Conservation (phyloP, 2,888 invertebrate genomes). For the Linnaemya tessellans region DNA sequence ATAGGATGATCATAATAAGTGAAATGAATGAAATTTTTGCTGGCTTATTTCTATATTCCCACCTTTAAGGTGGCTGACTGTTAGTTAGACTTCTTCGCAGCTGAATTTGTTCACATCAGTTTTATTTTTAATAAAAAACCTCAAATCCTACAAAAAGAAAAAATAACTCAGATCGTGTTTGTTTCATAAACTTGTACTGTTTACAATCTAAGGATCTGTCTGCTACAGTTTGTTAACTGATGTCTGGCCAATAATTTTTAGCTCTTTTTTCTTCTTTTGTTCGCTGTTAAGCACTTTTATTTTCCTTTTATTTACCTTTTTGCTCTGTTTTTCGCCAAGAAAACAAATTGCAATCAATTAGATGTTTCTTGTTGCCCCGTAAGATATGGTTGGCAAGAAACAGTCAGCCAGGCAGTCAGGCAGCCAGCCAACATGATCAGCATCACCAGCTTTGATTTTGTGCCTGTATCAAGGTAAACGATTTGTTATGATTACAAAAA, state of each 20-base stretch:
- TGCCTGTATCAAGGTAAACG: constrained; percentile 25
- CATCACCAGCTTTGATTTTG: constrained; percentile 25
- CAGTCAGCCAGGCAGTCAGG: too few species aligned
- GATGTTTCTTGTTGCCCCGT: constrained; percentile 66
- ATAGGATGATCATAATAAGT: constrained; percentile 59
- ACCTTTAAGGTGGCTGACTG: constrained; percentile 60
- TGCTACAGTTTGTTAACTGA: constrained; percentile 60
- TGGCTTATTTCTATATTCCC: constrained; percentile 58
- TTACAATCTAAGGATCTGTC: constrained; percentile 61
- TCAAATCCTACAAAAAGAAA: constrained; percentile 34
- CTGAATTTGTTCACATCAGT: constrained; percentile 63
- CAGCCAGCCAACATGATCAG: constrained; percentile 53
- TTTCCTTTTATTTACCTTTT: constrained; percentile 56
- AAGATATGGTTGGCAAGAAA: constrained; percentile 43
- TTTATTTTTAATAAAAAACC: constrained; percentile 23
- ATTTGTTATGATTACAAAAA: constrained; percentile 43
- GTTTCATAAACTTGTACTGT: constrained; percentile 68
- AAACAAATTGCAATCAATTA: constrained; percentile 76
- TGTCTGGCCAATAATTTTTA: constrained; percentile 60
- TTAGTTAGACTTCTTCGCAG: constrained; percentile 65
- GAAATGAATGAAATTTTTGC: constrained; percentile 69
- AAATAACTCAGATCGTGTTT: constrained; percentile 65
- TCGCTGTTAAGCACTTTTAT: constrained; percentile 46
- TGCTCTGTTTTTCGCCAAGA: constrained; percentile 58
- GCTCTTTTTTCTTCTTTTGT: constrained; percentile 18